These are phyloP conservation scores for Piprites chloris DNA, from an alignment of 2,113 vertebrate species.

Conservation along the genomic window DNA sequence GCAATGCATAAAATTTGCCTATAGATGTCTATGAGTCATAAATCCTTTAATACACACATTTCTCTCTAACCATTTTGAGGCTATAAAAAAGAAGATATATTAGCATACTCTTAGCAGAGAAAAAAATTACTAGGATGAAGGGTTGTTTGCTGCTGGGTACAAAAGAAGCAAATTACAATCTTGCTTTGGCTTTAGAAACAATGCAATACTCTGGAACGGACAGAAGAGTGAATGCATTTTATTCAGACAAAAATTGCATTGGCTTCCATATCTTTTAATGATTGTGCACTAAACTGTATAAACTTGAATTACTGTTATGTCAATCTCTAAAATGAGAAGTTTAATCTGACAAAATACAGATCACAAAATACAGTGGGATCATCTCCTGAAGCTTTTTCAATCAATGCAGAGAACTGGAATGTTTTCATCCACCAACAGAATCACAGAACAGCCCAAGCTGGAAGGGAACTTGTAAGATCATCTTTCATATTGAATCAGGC, in stretches of 20 bases:
- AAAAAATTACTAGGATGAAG: background rate
- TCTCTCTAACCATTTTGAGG: background rate
- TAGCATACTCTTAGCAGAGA: background rate
- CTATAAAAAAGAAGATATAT: background rate
- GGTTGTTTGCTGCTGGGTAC: background rate
- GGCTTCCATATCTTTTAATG: background rate
- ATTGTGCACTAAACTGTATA: background rate
- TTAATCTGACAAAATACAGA: background rate
- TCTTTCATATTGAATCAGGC: background rate
- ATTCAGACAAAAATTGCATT: background rate
- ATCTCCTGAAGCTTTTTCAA: background rate
- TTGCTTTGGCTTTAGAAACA: background rate
- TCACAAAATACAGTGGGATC: background rate
- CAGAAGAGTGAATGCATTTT: background rate
- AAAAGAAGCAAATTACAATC: background rate
- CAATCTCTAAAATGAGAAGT: background rate
- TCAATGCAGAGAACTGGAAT: background rate
- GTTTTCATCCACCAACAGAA: background rate
- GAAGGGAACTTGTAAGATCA: background rate
- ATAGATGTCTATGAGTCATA: background rate
- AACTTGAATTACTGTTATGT: background rate
- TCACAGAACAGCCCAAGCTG: background rate
- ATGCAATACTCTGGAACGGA: background rate
- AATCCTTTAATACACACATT: slow-evolving; percentile 7
- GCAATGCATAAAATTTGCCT: background rate